Evolutionary conservation across 2,113 vertebrate species (phyloP), one percentile per base, ranked within the genome.

Genomic region (Pionites leucogaster): DNA sequence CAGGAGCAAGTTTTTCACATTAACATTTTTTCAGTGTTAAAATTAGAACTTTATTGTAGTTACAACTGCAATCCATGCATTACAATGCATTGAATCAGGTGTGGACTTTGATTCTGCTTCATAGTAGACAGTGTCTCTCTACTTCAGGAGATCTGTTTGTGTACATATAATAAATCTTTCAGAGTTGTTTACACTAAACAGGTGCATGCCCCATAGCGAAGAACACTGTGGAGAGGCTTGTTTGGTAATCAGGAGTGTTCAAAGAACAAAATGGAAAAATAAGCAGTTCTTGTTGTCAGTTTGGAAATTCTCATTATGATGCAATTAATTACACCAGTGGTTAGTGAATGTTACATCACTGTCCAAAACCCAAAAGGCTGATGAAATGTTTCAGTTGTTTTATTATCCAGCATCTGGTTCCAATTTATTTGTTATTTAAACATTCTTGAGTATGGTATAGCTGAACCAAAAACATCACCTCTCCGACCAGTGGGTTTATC

Each of bases 381-480:
- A 27, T 72, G 16, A 90, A 84, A 77, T 74, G 8, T 65, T 79
- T 60, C 77, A 20, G 47, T 35, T 72, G 19, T 53, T 74, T 88
- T 74, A 28, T 91, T 90, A n/a, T 94, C 63, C 7, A 68, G 75
- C 10, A 39, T 92, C 74, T 90, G 90, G 62, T 94, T 82, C 55
- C 25, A 41, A 2, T 77, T 74, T 96, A 87, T 97, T 97, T 97
- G 83, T 77, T 90, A 33, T 94, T 82, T 92, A 92, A 97, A 97
- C 93, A 95, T 33, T 7, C 35, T 17, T 28, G 53, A 85, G 82
- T 77, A 93, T 72, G 74, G 39, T 52, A 41, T 39, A 79, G 80
- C 82, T 82, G 44, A 95, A 95, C 82, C 65, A 86, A 94, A 94
- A 97, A 96, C 86, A 95, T 59, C 13, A 69, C 72, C 37, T 77